These are phyloP conservation scores for Sialis fuliginosa DNA, from an alignment of 2,888 invertebrate species.

Conservation along the genomic window DNA sequence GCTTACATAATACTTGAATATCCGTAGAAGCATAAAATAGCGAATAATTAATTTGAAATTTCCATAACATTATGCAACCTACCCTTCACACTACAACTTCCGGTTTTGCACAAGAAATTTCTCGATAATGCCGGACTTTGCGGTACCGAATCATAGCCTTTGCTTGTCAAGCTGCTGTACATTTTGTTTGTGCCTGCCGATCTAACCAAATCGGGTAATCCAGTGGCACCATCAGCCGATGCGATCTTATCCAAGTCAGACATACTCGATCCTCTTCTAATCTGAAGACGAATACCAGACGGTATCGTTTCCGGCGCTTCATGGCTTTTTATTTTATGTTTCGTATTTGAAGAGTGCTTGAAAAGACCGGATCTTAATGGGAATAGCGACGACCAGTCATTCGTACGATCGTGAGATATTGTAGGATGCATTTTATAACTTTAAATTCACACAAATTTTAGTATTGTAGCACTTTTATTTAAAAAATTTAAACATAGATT, in stretches of 20 bases:
- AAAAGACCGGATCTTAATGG: slow-evolving; percentile 35
- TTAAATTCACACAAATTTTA: too few relatives aligned
- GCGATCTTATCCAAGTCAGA: slow-evolving; percentile 51
- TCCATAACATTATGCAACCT: not conserved
- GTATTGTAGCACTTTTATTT: too few relatives aligned
- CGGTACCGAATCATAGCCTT: slow-evolving; percentile 28
- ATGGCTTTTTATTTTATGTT: slow-evolving; percentile 11
- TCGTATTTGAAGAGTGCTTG: slow-evolving; percentile 14
- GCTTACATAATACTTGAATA: too few relatives aligned
- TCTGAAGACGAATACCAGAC: slow-evolving; percentile 26
- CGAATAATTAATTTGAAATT: too few relatives aligned
- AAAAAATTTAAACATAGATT: too few relatives aligned
- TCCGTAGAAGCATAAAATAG: too few relatives aligned
- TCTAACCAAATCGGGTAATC: slow-evolving; percentile 28
- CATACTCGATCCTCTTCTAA: slow-evolving; percentile 52
- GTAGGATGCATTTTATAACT: too few relatives aligned
- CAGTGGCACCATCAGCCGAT: slow-evolving; percentile 3
- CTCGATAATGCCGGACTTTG: slow-evolving; percentile 33
- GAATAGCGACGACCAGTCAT: slow-evolving; percentile 38
- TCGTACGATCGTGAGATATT: slow-evolving; percentile 21
- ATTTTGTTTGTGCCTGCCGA: slow-evolving; percentile 28
- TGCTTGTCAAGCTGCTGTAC: slow-evolving; percentile 20
- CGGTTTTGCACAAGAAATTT: slow-evolving; percentile 21
- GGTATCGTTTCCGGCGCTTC: slow-evolving; percentile 10
- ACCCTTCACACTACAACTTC: slow-evolving; percentile 15